Evolutionary conservation across 2,797 vertebrate species (phyloP), one percentile per base, ranked within the genome.

Genomic region (Macrochelys suwanniensis): DNA sequence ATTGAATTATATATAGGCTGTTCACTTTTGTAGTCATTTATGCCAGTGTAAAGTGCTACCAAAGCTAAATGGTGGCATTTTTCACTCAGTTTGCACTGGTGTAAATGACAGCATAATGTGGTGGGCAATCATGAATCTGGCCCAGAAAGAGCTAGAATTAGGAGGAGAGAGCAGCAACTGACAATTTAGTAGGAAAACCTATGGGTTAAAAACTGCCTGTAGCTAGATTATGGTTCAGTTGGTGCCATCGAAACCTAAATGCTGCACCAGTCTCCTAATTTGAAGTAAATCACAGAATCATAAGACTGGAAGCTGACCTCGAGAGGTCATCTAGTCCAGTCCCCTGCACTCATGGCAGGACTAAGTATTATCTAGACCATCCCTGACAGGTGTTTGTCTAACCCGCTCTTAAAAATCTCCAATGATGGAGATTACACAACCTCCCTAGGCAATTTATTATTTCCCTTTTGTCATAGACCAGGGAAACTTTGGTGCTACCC

Each of bases 241-340:
- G 90, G 77, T 37, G 85, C n/a, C 10, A 42, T 3, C 47, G 54
- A 77, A 16, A 7, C 68, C 87, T 85, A 92, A 86, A 86, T 84
- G 2, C 42, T 47, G 45, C 45, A 76, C 42, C 42, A 16, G 74
- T 47, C 65, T 47, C 71, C 45, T 76, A 28, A 76, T 76, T 28
- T 76, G 42, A 76, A 76, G 25, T 76, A 76, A 76, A 54, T 23
- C 21, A 54, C 25, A 54, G 21, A 54, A 9, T 54, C 23, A 4
- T 23, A 54, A 23, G 25, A 54, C 54, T 54, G 23, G 54, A 54
- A 54, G 54, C 37, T 9, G 54, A 54, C 23, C 54, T 54, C 2
- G 23, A 54, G 54, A 54, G 21, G 9, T 54, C 19, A 53, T 53
- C 21, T 54, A 54, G 21, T 54, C 8, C 21, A 54, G 53, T 54